A percentile compares a stretch with the other conserved stretches of the same genome.
phyloP scores from a whole-genome alignment of 2,888 invertebrate species.

The Mycalesis mineus region DNA sequence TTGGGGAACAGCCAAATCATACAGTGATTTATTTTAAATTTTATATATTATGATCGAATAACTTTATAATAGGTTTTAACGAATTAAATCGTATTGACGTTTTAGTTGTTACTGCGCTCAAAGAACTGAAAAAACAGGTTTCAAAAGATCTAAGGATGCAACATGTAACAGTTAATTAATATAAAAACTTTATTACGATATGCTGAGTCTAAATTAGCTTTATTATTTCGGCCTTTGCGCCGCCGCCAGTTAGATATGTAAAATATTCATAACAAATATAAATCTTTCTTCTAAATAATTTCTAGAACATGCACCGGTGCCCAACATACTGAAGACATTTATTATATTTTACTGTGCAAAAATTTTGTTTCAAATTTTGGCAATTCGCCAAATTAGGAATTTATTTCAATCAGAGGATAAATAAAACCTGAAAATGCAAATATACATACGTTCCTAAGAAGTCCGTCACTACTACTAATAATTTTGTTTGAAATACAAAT shows the following conservation, averaged over 20 bases:
- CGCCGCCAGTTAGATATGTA: not conserved
- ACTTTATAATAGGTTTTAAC: not conserved
- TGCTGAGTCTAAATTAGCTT: not conserved
- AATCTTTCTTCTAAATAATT: constrained; percentile 3
- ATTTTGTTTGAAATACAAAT: too few species aligned
- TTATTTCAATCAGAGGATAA: not conserved
- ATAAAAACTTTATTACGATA: not conserved
- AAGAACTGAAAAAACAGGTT: not conserved
- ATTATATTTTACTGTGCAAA: constrained; percentile 15
- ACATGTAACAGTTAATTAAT: not conserved
- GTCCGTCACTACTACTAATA: too few species aligned
- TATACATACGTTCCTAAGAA: not conserved
- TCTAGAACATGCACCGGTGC: not conserved
- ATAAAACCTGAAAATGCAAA: not conserved
- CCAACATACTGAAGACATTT: constrained; percentile 18
- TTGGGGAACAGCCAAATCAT: too few species aligned
- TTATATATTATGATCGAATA: too few species aligned
- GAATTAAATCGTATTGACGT: not conserved
- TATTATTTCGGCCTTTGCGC: not conserved
- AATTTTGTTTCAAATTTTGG: constrained; percentile 12
- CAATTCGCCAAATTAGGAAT: constrained; percentile 16
- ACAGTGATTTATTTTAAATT: too few species aligned
- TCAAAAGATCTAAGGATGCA: not conserved
- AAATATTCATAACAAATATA: constrained; percentile 1
- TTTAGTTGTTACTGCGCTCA: not conserved